Conservation (phyloP, 92 coral and sea anemone species). For the Zoanthus gigantus region DNA sequence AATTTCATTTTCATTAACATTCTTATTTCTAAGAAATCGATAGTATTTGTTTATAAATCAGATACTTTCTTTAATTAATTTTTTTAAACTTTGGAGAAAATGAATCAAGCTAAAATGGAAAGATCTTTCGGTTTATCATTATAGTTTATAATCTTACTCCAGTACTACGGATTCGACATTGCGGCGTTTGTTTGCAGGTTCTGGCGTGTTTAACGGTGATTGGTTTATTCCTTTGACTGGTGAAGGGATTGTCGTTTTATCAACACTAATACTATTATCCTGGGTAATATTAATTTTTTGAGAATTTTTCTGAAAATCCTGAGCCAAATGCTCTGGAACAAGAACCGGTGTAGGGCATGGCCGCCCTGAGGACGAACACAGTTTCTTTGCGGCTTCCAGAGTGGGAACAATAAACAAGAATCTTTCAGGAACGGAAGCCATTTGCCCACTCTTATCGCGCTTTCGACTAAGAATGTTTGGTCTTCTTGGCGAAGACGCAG, state of each 20-base stretch:
- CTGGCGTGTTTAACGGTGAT: slow-evolving; percentile 42
- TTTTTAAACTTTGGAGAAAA: not conserved
- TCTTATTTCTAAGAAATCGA: not conserved
- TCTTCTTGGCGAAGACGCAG: slow-evolving; percentile 68
- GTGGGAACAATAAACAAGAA: slow-evolving; percentile 94
- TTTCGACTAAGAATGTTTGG: slow-evolving; percentile 86
- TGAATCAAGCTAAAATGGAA: not conserved
- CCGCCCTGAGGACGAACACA: slow-evolving; percentile 80
- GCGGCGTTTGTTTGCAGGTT: slow-evolving; percentile 36
- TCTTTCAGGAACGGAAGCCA: slow-evolving; percentile 80
- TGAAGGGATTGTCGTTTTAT: not conserved
- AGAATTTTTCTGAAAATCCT: slow-evolving; percentile 21
- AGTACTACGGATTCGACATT: slow-evolving; percentile 21
- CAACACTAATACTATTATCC: not conserved
- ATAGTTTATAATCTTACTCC: not conserved
- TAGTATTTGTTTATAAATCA: not conserved
- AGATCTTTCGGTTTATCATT: not conserved
- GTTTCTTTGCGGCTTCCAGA: slow-evolving; percentile 86
- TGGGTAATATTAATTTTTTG: slow-evolving; percentile 9
- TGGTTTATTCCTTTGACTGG: slow-evolving; percentile 26
- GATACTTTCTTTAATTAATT: not conserved
- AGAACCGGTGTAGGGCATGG: slow-evolving; percentile 82
- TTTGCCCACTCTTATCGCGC: slow-evolving; percentile 62
- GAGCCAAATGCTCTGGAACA: slow-evolving; percentile 79
- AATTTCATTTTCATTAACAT: not conserved